Conservation (phyloP, 2,888 invertebrate genomes). For the Apotomis betuletana region DNA sequence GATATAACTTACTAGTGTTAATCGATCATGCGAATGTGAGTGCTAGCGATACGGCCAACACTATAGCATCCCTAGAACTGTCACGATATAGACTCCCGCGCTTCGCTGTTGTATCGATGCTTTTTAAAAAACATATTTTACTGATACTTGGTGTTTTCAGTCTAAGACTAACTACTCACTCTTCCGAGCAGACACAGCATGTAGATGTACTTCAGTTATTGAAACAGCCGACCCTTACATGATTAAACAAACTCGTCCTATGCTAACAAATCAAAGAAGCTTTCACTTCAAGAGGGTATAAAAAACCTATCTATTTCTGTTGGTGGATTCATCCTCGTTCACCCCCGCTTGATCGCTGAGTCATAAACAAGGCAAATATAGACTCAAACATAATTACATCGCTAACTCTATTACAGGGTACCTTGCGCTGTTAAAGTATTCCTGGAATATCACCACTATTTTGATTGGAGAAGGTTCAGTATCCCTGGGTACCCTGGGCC, state of each 20-base stretch:
- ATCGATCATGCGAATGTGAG: too few species aligned
- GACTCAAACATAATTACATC: slow-evolving; percentile 6
- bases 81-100: too few species aligned
- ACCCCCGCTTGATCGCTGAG: slow-evolving; percentile 14
- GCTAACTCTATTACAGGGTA: slow-evolving; percentile 10
- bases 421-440: not conserved
- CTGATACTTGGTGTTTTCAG: too few species aligned
- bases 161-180: too few species aligned
- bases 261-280: not conserved
- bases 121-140: too few species aligned
- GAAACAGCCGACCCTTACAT: too few species aligned
- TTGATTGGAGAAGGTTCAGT: not conserved
- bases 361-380: slow-evolving; percentile 18
- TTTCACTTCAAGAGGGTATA: not conserved
- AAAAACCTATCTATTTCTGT: slow-evolving; percentile 5
- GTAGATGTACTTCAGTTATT: too few species aligned
- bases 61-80: too few species aligned
- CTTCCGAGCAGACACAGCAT: too few species aligned
- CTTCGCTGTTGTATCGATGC: too few species aligned
- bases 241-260: not conserved
- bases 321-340: not conserved
- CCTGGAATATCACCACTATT: not conserved
- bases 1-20: too few species aligned
- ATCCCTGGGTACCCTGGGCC: not conserved
- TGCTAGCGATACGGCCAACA: too few species aligned